Percentiles rank a stretch among this genome's conserved stretches.
Conservation (phyloP, 2,113 vertebrate genomes). For the Rhadina sibilatrix region DNA sequence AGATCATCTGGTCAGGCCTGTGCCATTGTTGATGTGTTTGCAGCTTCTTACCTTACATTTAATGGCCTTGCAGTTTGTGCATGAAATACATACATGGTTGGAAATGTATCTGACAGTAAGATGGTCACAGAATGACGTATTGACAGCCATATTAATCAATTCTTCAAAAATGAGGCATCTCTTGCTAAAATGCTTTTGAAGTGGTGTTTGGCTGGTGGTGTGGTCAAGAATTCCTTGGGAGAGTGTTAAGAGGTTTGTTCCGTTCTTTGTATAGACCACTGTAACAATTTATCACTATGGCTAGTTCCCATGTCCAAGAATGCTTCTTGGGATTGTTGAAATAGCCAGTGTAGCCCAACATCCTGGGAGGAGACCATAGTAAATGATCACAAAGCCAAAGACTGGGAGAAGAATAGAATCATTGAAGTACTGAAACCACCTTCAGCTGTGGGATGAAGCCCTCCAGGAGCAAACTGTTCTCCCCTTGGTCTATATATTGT, state of each 20-base stretch:
- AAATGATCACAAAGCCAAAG: background rate
- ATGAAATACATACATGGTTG: background rate
- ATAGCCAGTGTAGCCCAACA: background rate
- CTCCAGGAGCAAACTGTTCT: accelerated
- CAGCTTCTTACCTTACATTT: background rate
- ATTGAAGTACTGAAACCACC: accelerated
- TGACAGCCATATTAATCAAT: background rate
- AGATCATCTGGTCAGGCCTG: background rate
- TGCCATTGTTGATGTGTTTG: background rate
- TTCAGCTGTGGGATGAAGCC: background rate
- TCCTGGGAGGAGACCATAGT: accelerated
- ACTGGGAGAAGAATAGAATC: accelerated
- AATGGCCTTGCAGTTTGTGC: background rate
- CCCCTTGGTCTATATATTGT: background rate
- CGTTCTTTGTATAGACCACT: background rate
- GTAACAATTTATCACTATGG: background rate
- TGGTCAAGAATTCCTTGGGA: background rate
- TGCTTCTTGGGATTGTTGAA: background rate
- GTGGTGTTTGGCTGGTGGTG: background rate
- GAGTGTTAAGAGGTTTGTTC: background rate
- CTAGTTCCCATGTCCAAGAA: accelerated
- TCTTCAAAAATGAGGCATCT: background rate
- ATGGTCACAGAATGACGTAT: no score
- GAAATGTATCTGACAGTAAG: background rate
- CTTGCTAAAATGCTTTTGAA: background rate